phyloP scores from a whole-genome alignment of 2,113 vertebrate species.

The Chlorodrepanis virens region DNA sequence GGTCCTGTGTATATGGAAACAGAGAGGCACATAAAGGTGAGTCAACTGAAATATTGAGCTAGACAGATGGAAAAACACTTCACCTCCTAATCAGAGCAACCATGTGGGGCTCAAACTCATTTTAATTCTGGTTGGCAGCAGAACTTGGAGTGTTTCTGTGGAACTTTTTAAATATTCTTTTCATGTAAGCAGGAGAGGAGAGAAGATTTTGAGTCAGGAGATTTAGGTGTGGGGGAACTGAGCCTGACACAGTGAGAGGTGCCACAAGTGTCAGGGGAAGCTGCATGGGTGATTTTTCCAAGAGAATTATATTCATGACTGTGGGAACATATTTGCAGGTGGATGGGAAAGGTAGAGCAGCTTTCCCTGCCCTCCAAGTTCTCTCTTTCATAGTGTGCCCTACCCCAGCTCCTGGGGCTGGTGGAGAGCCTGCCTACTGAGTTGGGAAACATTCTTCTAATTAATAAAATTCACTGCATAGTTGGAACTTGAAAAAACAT shows the following conservation, averaged over 20 bases:
- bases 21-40: background rate
- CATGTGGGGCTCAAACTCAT: background rate
- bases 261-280: background rate
- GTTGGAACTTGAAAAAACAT: conserved; percentile 13
- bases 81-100: background rate
- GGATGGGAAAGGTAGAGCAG: conserved; percentile 3
- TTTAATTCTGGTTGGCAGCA: background rate
- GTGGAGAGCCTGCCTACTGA: conserved; percentile 21
- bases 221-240: background rate
- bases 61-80: background rate
- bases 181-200: background rate
- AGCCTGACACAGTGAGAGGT: background rate
- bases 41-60: background rate
- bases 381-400: background rate
- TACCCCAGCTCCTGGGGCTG: conserved; percentile 38
- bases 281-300: background rate
- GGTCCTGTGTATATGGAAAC: conserved; percentile 1
- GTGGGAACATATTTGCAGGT: conserved; percentile 1
- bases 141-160: rapidly evolving
- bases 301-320: background rate
- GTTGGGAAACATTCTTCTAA: conserved; percentile 50
- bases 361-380: background rate
- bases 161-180: background rate
- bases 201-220: background rate
- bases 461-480: conserved; percentile 49